phyloP scores from a whole-genome alignment of 2,888 invertebrate genomes.

The Hydrotaea diabolus region DNA sequence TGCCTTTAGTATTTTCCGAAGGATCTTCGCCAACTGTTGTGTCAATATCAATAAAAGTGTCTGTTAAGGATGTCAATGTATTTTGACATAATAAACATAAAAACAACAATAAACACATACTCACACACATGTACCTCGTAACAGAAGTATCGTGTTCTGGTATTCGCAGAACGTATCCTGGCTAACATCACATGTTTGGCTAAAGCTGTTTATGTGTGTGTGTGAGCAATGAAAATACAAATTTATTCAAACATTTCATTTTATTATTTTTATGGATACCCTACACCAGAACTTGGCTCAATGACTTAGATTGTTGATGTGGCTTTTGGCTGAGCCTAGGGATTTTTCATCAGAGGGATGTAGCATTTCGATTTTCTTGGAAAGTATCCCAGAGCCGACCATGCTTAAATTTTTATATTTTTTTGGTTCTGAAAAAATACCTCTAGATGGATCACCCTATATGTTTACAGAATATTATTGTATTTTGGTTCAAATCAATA shows the following conservation, averaged over 20 bases:
- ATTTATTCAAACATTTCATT: conserved; percentile 45
- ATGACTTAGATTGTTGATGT: too few species aligned
- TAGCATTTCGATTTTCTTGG: not conserved
- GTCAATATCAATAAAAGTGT: conserved; percentile 67
- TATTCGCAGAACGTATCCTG: not conserved
- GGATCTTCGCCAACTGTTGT: conserved; percentile 58
- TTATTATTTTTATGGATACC: conserved; percentile 15
- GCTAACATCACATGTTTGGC: not conserved
- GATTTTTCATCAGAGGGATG: too few species aligned
- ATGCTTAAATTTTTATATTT: too few species aligned
- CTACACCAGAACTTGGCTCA: not conserved
- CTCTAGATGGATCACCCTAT: too few species aligned
- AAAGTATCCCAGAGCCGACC: not conserved
- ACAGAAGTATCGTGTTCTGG: conserved; percentile 1
- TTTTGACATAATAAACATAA: conserved; percentile 64
- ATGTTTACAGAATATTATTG: conserved; percentile 40
- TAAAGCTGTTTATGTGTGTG: conserved; percentile 48
- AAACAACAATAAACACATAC: conserved; percentile 51
- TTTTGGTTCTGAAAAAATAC: too few species aligned
- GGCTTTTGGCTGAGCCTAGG: too few species aligned
- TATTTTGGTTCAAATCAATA: conserved; percentile 3
- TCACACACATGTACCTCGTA: conserved; percentile 11
- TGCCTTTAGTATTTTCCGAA: conserved; percentile 20
- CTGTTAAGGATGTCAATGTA: conserved; percentile 65
- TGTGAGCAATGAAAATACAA: conserved; percentile 37